These are phyloP conservation scores for Lasioglossum vierecki DNA, from an alignment of 2,888 invertebrate genomes.

Conservation along the genomic window DNA sequence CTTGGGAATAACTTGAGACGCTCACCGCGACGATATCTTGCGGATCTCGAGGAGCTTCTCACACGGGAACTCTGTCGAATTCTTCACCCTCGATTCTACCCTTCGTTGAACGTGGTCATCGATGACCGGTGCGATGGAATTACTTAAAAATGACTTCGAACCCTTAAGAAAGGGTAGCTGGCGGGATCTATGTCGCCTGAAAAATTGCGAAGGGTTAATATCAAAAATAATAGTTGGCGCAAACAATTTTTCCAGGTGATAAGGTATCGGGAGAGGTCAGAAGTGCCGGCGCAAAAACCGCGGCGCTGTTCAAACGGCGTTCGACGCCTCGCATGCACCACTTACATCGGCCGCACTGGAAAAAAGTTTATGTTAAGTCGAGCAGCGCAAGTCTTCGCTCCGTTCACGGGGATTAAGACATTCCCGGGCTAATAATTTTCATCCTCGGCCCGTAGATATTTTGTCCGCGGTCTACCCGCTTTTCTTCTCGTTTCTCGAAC, in stretches of 20 bases:
- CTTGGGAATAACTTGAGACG: slow-evolving; percentile 79
- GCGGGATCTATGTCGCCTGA: neutral
- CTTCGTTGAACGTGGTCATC: no score
- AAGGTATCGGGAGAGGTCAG: slow-evolving; percentile 36
- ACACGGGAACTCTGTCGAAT: neutral
- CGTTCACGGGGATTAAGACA: slow-evolving; percentile 80
- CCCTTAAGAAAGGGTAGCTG: no score
- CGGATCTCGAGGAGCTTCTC: neutral
- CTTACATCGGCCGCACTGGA: slow-evolving; percentile 40
- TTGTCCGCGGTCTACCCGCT: slow-evolving; percentile 71
- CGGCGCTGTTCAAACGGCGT: slow-evolving; percentile 51
- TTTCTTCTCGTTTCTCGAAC: neutral
- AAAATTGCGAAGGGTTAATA: neutral
- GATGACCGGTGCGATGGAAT: no score
- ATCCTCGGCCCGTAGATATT: slow-evolving; percentile 75
- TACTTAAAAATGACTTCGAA: no score
- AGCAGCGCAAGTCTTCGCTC: slow-evolving; percentile 71
- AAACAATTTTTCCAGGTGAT: slow-evolving; percentile 18
- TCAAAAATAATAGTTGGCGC: neutral
- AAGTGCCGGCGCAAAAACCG: slow-evolving; percentile 15
- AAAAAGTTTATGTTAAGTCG: slow-evolving; percentile 76
- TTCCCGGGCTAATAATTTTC: slow-evolving; percentile 82
- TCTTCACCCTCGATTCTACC: neutral
- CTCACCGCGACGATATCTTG: slow-evolving; percentile 32
- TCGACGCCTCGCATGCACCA: slow-evolving; percentile 57